A percentile compares a stretch with the other conserved stretches of the same genome.
phyloP scores from a whole-genome alignment of 1,140 invertebrate species.

The Drosophila triauraria region DNA sequence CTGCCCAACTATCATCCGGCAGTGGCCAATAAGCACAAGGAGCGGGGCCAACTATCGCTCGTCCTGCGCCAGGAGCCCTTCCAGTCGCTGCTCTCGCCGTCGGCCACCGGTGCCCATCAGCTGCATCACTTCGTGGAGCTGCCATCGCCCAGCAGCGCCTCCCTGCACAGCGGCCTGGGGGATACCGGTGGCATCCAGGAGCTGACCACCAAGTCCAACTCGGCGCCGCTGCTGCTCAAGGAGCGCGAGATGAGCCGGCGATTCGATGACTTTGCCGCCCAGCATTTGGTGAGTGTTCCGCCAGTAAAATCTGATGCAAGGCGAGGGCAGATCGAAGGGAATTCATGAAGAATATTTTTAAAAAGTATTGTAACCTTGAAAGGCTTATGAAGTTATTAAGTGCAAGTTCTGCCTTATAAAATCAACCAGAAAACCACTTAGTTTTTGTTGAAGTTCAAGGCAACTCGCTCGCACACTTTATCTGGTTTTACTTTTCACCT shows the following conservation, averaged over 20 bases:
- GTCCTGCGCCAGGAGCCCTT: conserved; percentile 78
- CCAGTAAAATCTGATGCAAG: no score
- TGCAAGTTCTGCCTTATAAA: background rate
- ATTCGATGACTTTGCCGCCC: conserved; percentile 77
- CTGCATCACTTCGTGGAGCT: conserved; percentile 77
- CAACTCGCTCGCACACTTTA: conserved; percentile 1
- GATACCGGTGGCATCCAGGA: conserved; percentile 79
- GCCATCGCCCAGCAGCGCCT: conserved; percentile 82
- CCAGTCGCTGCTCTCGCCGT: conserved; percentile 72
- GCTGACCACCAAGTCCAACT: conserved; percentile 83
- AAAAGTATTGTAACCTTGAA: background rate
- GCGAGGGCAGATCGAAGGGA: conserved; percentile 21
- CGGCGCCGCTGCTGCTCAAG: conserved; percentile 81
- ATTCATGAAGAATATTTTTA: background rate
- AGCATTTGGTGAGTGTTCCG: conserved; percentile 72
- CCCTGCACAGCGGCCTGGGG: conserved; percentile 75
- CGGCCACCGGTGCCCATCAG: conserved; percentile 45
- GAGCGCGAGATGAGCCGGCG: conserved; percentile 70
- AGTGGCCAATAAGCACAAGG: conserved; percentile 54
- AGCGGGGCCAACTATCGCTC: conserved; percentile 69
- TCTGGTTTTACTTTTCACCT: conserved; percentile 1
- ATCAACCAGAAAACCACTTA: background rate
- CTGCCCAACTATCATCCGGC: conserved; percentile 54
- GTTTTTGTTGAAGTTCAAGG: conserved; percentile 4
- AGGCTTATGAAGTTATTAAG: background rate